Percentiles rank a stretch among this genome's conserved stretches.
Evolutionary conservation across 92 coral and sea anemone species (phyloP).

Genomic region (Scolanthus callimorphus): DNA sequence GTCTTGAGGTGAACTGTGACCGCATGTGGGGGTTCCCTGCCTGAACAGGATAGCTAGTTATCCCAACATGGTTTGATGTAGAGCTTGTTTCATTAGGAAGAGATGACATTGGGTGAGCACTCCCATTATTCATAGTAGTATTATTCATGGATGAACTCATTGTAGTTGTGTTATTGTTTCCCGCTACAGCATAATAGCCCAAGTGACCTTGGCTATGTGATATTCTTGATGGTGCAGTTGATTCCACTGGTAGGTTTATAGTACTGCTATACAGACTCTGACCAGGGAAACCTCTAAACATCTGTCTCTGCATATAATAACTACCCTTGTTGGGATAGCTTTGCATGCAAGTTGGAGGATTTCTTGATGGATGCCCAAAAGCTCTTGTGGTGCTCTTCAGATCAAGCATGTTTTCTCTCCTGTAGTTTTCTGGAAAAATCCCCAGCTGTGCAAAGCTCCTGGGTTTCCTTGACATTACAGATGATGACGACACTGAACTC

Average conservation of each 20-base stretch:
- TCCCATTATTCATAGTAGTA: background rate
- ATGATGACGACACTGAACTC: background rate
- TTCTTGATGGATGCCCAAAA: background rate
- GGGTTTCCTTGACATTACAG: background rate
- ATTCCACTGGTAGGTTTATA: background rate
- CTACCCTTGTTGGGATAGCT: background rate
- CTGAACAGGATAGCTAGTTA: background rate
- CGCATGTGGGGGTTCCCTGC: background rate
- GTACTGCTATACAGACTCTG: background rate
- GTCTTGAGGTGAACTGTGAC: background rate
- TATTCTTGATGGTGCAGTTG: background rate
- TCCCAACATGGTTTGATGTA: too few species aligned
- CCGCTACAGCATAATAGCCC: background rate
- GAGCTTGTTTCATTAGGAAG: background rate
- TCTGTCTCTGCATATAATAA: background rate
- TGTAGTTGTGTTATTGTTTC: background rate
- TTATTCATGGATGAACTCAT: background rate
- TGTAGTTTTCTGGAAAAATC: background rate
- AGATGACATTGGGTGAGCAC: background rate
- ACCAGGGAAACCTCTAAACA: background rate
- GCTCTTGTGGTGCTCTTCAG: background rate
- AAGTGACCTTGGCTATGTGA: background rate
- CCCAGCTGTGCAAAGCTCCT: conserved; percentile 5
- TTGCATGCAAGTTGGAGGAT: background rate
- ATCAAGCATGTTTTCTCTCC: background rate